These are phyloP conservation scores for Tadarida brasiliensis DNA, from an alignment of 2,797 vertebrate species.

Conservation along the genomic window DNA sequence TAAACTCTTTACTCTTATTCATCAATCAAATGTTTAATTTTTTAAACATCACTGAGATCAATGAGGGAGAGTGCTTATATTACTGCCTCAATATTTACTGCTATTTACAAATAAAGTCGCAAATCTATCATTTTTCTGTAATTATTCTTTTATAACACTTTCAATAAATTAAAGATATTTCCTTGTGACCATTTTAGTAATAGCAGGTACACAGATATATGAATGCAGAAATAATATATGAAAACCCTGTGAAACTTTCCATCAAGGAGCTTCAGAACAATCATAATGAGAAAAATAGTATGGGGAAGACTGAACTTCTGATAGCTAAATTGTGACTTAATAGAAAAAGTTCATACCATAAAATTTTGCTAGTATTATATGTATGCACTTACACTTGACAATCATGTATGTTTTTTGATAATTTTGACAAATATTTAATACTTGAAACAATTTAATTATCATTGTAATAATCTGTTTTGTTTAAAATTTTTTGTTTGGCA, in stretches of 20 bases:
- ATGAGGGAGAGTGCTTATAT: not conserved
- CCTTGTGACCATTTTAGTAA: conserved; percentile 44
- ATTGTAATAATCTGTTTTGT: conserved; percentile 5
- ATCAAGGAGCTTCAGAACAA: conserved; percentile 23
- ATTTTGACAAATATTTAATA: conserved; percentile 35
- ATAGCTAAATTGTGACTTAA: conserved; percentile 19
- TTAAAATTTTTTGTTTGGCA: conserved; percentile 23
- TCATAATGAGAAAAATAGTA: not conserved
- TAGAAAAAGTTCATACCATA: not conserved
- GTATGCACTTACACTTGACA: conserved; percentile 11
- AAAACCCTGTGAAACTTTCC: not conserved
- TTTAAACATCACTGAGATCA: conserved; percentile 28
- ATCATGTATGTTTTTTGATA: conserved; percentile 7
- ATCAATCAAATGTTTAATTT: conserved; percentile 28
- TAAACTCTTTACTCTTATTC: conserved; percentile 22
- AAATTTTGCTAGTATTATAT: not conserved
- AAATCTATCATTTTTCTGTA: conserved; percentile 19
- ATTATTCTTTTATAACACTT: conserved; percentile 45
- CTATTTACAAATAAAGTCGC: conserved; percentile 5
- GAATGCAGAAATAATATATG: conserved; percentile 30
- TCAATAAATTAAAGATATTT: conserved; percentile 22
- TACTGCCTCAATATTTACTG: conserved; percentile 12
- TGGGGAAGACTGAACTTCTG: not conserved
- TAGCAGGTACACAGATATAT: not conserved
- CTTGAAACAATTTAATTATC: conserved; percentile 41